Percentiles rank a stretch among this genome's conserved stretches.
Conservation (phyloP, 30 jellyfish, hydroid and myxozoan genomes). For the Nemopilema nomurai region DNA sequence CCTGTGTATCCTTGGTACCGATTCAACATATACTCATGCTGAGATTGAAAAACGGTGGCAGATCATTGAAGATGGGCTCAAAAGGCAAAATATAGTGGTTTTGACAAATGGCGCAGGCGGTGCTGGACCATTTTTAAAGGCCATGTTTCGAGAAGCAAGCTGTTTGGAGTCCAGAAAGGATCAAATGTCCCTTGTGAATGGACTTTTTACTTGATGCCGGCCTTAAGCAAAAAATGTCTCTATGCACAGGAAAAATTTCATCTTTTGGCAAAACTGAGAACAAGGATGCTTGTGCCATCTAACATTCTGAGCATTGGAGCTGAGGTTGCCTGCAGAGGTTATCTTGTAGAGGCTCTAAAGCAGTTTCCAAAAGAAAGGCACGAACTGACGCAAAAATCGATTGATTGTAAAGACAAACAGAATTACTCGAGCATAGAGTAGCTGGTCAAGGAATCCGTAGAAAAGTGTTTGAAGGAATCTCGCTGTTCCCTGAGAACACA, state of each 20-base stretch:
- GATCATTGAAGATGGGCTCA: constrained; percentile 6
- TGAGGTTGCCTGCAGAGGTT: constrained; percentile 44
- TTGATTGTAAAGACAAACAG: constrained; percentile 20
- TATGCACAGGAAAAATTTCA: constrained; percentile 55
- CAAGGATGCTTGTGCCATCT: constrained; percentile 21
- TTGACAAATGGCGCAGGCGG: constrained; percentile 59
- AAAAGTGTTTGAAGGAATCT: not conserved
- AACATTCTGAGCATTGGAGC: constrained; percentile 30
- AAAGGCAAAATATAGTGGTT: constrained; percentile 20
- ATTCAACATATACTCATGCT: constrained; percentile 38
- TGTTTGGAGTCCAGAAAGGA: constrained; percentile 9
- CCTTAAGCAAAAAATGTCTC: constrained; percentile 22
- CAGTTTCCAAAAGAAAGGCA: constrained; percentile 35
- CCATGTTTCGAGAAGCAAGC: constrained; percentile 28
- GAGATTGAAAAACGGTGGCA: constrained; percentile 48
- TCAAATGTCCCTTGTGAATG: constrained; percentile 23
- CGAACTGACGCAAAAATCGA: constrained; percentile 38
- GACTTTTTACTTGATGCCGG: constrained; percentile 8
- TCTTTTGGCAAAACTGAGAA: constrained; percentile 46
- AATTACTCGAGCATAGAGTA: constrained; percentile 6
- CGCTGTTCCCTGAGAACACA: not conserved
- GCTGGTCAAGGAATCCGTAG: constrained; percentile 11
- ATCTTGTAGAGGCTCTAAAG: constrained; percentile 33
- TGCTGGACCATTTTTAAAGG: constrained; percentile 65
- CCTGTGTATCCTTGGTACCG: constrained; percentile 27